These are phyloP conservation scores for Euleptes europaea DNA, from an alignment of 2,113 vertebrate genomes.

Conservation along the genomic window DNA sequence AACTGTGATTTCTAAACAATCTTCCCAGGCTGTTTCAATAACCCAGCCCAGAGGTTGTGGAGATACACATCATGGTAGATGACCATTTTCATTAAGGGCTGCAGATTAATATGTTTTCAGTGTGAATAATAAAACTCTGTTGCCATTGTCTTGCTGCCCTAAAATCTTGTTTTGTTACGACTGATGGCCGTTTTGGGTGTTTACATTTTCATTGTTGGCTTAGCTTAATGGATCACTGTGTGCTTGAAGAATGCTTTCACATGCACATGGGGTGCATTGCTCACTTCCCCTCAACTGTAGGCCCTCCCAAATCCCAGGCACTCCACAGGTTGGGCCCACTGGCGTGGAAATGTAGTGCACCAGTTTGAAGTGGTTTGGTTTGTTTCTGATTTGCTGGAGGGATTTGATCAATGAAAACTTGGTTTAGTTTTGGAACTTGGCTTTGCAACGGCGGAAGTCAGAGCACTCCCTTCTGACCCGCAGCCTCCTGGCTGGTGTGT, in stretches of 20 bases:
- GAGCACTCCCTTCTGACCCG: background rate
- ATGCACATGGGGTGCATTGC: background rate
- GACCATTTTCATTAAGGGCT: background rate
- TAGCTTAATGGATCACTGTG: background rate
- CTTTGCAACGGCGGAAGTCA: background rate
- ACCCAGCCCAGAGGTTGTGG: background rate
- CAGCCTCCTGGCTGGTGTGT: background rate
- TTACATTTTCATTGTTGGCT: background rate
- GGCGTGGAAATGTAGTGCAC: background rate
- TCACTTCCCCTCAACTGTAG: background rate
- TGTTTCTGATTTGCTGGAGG: conserved; percentile 23
- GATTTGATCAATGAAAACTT: background rate
- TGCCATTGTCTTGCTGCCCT: too few relatives aligned
- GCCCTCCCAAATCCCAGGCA: background rate
- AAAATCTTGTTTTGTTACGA: background rate
- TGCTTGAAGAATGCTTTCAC: too few relatives aligned
- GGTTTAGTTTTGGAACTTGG: background rate
- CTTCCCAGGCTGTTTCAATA: too few relatives aligned
- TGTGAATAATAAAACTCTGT: too few relatives aligned
- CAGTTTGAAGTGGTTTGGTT: background rate
- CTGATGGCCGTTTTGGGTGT: too few relatives aligned
- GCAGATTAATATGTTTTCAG: too few relatives aligned
- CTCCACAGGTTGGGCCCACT: too few relatives aligned
- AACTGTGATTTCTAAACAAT: too few relatives aligned
- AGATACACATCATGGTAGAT: background rate